phyloP scores from a whole-genome alignment of 2,888 invertebrate genomes.

The Dicyrtoma fusca region DNA sequence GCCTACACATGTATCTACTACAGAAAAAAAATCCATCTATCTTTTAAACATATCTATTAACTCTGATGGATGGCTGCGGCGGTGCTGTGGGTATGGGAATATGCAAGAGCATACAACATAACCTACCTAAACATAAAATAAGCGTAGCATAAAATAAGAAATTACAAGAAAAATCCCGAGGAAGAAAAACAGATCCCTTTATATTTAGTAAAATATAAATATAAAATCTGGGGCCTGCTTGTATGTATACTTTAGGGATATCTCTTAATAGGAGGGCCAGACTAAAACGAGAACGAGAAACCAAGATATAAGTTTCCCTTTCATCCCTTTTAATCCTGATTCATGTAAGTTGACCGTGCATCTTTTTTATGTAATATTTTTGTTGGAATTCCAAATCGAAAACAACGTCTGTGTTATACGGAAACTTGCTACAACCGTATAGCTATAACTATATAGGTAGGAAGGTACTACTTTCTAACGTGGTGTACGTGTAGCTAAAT shows the following conservation, averaged over 20 bases:
- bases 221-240: no score
- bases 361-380: slow-evolving; percentile 6
- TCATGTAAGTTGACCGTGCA: slow-evolving; percentile 15
- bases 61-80: no score
- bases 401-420: background rate
- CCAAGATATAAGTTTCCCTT: slow-evolving; percentile 11
- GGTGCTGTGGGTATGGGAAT: no score
- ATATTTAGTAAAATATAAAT: background rate
- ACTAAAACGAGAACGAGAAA: slow-evolving; percentile 9
- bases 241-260: no score
- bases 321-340: slow-evolving; percentile 40
- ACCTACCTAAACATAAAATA: background rate
- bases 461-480: no score
- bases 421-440: no score
- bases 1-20: background rate
- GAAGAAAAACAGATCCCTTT: background rate
- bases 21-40: no score
- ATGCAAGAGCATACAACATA: background rate
- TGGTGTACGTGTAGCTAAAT: no score
- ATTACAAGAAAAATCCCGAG: background rate
- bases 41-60: no score
- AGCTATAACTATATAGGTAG: no score
- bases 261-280: no score
- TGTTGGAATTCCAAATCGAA: background rate
- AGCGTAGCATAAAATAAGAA: background rate